phyloP scores from a whole-genome alignment of 2,888 invertebrate species.

The Thymelicus acteon region DNA sequence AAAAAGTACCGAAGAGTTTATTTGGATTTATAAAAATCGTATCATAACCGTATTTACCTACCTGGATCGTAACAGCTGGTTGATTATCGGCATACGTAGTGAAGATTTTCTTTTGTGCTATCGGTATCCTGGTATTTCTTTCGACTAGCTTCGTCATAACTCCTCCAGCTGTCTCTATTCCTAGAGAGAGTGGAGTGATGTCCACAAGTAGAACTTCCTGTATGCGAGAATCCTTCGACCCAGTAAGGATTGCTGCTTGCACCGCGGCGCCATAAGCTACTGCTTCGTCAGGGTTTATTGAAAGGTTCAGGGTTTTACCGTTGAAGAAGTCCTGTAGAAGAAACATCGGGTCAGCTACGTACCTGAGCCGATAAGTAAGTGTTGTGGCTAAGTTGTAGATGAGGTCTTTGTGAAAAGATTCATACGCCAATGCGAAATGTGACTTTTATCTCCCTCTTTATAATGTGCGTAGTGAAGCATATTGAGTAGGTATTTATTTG shows the following conservation, averaged over 20 bases:
- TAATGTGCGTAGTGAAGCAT: too few relatives aligned
- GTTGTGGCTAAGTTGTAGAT: too few relatives aligned
- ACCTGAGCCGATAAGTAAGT: too few relatives aligned
- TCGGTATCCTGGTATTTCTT: slow-evolving; percentile 92
- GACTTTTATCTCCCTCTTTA: too few relatives aligned
- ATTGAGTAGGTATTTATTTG: too few relatives aligned
- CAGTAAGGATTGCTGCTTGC: slow-evolving; percentile 95
- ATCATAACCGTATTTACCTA: slow-evolving; percentile 43
- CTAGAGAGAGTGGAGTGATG: slow-evolving; percentile 90
- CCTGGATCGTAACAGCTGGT: slow-evolving; percentile 93
- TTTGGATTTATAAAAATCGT: too few relatives aligned
- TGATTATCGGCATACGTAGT: slow-evolving; percentile 97
- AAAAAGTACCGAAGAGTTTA: too few relatives aligned
- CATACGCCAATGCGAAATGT: too few relatives aligned
- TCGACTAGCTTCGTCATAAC: slow-evolving; percentile 95
- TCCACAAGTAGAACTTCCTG: slow-evolving; percentile 94
- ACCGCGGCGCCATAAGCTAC: slow-evolving; percentile 98
- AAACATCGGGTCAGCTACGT: neutral
- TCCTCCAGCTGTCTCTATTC: slow-evolving; percentile 93
- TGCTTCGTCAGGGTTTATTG: slow-evolving; percentile 96
- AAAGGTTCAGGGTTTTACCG: slow-evolving; percentile 94
- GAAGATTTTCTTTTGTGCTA: slow-evolving; percentile 91
- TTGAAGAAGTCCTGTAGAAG: slow-evolving; percentile 88
- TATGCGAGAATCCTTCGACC: slow-evolving; percentile 87
- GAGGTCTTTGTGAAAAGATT: too few relatives aligned